phyloP scores from a whole-genome alignment of 2,113 vertebrate genomes.

The Eidolon helvum region DNA sequence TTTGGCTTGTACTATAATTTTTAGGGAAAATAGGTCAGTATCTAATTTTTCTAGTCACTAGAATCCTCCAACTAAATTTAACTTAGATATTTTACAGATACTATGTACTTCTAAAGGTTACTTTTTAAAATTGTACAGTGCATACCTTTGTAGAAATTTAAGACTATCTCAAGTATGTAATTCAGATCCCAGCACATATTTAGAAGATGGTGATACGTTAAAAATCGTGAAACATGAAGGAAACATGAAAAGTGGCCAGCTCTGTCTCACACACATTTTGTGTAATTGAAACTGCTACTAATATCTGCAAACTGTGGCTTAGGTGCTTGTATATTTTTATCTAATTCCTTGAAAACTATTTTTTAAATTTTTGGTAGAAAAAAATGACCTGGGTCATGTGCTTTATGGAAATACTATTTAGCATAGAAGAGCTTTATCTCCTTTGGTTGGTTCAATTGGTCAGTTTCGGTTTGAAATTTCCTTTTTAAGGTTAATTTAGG shows the following conservation, averaged over 20 bases:
- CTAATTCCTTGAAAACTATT: neutral
- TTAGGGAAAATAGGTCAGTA: conserved; percentile 44
- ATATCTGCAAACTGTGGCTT: neutral
- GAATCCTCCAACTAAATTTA: conserved; percentile 40
- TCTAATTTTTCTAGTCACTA: conserved; percentile 50
- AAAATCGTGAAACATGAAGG: neutral
- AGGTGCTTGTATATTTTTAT: neutral
- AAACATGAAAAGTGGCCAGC: neutral
- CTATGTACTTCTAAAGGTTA: conserved; percentile 27
- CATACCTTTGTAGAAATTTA: conserved; percentile 14
- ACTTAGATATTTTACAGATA: conserved; percentile 24
- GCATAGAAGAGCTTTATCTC: neutral
- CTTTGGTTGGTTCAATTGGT: neutral
- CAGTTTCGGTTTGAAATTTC: conserved; percentile 33
- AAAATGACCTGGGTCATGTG: neutral
- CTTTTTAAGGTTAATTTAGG: neutral
- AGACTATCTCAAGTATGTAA: neutral
- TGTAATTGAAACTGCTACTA: neutral
- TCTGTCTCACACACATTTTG: neutral
- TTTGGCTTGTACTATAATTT: conserved; percentile 34
- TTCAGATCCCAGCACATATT: neutral
- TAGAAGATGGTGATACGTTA: neutral
- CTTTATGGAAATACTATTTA: neutral
- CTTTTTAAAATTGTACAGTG: conserved; percentile 6
- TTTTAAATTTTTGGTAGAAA: neutral